A percentile compares a stretch with the other conserved stretches of the same genome.
Evolutionary conservation across 2,797 vertebrate genomes (phyloP).

Genomic region (Aeoliscus strigatus): DNA sequence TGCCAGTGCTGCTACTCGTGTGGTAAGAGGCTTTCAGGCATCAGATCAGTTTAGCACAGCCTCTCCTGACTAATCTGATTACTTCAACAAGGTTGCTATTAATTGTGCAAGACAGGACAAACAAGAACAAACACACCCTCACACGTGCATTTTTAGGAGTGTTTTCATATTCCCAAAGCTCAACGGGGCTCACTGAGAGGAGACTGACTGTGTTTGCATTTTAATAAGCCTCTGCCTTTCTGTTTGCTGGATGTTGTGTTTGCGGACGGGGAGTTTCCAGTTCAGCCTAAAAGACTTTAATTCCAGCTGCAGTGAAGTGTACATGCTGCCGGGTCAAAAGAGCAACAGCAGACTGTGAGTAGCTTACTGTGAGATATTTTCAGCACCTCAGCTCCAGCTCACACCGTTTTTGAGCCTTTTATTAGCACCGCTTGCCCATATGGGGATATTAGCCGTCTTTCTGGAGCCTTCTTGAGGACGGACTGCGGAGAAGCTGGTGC

Average conservation of each 20-base stretch:
- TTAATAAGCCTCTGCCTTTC: background rate
- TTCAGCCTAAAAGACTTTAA: background rate
- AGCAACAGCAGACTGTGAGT: slow-evolving; percentile 28
- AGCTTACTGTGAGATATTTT: slow-evolving; percentile 46
- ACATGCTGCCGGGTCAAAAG: slow-evolving; percentile 23
- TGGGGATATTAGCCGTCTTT: too few relatives aligned
- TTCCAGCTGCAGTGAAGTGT: slow-evolving; percentile 29
- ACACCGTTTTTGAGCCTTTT: slow-evolving; percentile 19
- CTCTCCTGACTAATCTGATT: slow-evolving; percentile 78
- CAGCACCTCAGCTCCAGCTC: slow-evolving; percentile 16
- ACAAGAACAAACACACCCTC: slow-evolving; percentile 31
- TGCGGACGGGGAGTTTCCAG: too few relatives aligned
- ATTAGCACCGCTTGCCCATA: slow-evolving; percentile 18
- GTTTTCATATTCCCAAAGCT: background rate
- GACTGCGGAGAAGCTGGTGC: too few relatives aligned
- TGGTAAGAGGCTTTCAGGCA: slow-evolving; percentile 72
- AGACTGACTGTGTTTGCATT: background rate
- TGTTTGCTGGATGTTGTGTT: background rate
- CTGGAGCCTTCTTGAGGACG: too few relatives aligned
- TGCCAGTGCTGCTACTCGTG: slow-evolving; percentile 48
- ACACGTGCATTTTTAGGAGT: slow-evolving; percentile 4
- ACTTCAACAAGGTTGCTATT: slow-evolving; percentile 62
- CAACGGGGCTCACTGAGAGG: background rate
- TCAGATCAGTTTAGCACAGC: slow-evolving; percentile 71
- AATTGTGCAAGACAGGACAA: slow-evolving; percentile 43